Conservation (phyloP, 2,797 vertebrate species). For the Mionectes olivaceus region DNA sequence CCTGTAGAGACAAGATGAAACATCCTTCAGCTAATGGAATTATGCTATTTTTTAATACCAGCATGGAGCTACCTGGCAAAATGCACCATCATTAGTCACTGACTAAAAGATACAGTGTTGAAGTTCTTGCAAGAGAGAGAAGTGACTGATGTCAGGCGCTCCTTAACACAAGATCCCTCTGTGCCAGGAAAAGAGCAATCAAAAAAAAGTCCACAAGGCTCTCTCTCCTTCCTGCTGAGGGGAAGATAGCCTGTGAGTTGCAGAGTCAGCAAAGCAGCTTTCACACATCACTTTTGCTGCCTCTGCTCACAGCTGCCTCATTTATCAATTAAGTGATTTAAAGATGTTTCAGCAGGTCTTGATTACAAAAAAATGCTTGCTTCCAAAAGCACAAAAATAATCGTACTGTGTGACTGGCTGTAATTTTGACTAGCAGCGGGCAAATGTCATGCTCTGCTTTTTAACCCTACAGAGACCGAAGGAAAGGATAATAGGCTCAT, state of each 20-base stretch:
- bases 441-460: background rate
- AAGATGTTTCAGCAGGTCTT: conserved; percentile 20
- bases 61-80: background rate
- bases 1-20: conserved; percentile 77
- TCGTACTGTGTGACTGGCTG: background rate
- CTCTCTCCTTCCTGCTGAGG: background rate
- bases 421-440: background rate
- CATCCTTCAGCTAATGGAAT: background rate
- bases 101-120: background rate
- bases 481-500: background rate
- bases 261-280: conserved; percentile 26
- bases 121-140: background rate
- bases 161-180: conserved; percentile 8
- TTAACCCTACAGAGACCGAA: background rate
- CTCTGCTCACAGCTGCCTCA: conserved; percentile 9
- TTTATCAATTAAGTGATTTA: background rate
- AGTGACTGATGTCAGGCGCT: background rate
- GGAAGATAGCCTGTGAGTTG: background rate
- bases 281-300: background rate
- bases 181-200: background rate
- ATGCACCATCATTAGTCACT: background rate
- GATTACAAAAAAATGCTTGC: background rate
- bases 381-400: background rate
- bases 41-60: background rate
- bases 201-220: background rate